Conservation (phyloP, 2,113 vertebrate species). For the Pluvianellus socialis region DNA sequence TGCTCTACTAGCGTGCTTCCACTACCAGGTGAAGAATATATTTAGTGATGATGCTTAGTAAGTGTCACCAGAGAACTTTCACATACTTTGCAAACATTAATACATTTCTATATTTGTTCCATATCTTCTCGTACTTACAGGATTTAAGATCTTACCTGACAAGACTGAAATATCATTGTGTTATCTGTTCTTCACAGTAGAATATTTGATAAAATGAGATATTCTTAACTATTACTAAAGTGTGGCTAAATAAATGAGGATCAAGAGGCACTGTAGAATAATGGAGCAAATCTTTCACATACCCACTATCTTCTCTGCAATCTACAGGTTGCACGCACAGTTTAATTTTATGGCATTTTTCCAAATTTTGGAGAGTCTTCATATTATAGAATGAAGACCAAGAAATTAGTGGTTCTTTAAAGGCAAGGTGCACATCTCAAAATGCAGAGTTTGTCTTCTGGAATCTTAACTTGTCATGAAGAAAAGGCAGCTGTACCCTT, state of each 20-base stretch:
- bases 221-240: neutral
- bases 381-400: slow-evolving; percentile 34
- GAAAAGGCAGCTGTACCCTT: neutral
- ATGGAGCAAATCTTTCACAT: neutral
- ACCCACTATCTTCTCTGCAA: slow-evolving; percentile 18
- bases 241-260: neutral
- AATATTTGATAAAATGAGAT: neutral
- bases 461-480: neutral
- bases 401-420: slow-evolving; percentile 28
- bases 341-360: slow-evolving; percentile 17
- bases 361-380: slow-evolving; percentile 35
- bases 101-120: neutral
- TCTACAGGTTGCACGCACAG: neutral
- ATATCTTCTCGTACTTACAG: neutral
- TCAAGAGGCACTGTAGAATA: neutral
- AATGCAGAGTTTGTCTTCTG: neutral
- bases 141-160: neutral
- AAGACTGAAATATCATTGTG: neutral
- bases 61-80: neutral
- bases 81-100: neutral
- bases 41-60: neutral
- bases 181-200: neutral
- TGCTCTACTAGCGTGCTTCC: neutral
- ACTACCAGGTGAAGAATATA: neutral
- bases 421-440: slow-evolving; percentile 23